A percentile compares a stretch with the other conserved stretches of the same genome.
Evolutionary conservation across 1,140 invertebrate species (phyloP).

Genomic region (Kradibia gibbosae): DNA sequence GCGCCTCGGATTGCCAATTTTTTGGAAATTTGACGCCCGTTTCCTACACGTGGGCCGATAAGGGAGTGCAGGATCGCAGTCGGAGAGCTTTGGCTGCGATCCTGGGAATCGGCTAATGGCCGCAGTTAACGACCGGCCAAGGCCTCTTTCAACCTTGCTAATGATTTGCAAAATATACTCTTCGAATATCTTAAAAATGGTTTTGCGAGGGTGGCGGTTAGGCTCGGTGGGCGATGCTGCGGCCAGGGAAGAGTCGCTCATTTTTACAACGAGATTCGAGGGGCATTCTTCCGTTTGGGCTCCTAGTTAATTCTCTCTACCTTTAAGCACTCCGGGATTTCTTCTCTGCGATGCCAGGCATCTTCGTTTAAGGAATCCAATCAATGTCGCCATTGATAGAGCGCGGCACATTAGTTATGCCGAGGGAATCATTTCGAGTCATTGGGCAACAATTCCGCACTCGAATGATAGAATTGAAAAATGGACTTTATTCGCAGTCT

Average conservation of each 20-base stretch:
- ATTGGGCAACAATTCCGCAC: neutral
- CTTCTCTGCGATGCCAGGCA: neutral
- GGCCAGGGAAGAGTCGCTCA: too few relatives aligned
- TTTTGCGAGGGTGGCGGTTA: neutral
- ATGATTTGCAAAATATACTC: neutral
- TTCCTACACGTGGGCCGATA: neutral
- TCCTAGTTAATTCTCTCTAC: neutral
- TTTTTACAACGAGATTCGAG: neutral
- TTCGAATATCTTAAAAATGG: too few relatives aligned
- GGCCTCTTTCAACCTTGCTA: neutral
- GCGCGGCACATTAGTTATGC: neutral
- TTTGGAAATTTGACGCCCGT: slow-evolving; percentile 3
- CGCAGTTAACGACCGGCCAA: neutral
- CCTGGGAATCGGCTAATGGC: neutral
- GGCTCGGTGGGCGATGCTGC: too few relatives aligned
- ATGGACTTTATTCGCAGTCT: neutral
- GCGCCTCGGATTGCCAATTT: slow-evolving; percentile 34
- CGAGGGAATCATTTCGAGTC: neutral
- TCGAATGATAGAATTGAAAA: neutral
- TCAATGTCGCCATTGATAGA: neutral
- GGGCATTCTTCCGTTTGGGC: neutral
- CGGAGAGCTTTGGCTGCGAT: neutral
- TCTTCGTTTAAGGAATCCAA: neutral
- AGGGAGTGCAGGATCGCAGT: neutral
- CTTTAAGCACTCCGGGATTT: too few relatives aligned